Conservation (phyloP, 2,888 invertebrate genomes). For the Mimumesa dahlbomi region DNA sequence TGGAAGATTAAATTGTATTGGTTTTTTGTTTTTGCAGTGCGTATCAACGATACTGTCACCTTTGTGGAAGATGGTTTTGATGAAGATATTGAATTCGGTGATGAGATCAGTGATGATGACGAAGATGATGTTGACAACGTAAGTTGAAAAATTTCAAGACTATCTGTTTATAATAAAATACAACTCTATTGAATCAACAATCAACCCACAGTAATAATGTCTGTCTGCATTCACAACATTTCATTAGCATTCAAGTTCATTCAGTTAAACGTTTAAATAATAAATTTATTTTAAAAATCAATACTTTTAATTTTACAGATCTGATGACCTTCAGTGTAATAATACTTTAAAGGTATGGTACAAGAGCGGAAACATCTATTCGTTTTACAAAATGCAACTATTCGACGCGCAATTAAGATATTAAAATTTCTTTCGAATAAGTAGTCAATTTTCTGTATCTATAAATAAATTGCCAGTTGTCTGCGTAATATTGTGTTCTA, state of each 20-base stretch:
- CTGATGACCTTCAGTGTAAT: constrained; percentile 67
- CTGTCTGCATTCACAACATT: too few species aligned
- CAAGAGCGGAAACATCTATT: constrained; percentile 53
- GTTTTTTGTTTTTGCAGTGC: constrained; percentile 82
- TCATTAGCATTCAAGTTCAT: not conserved
- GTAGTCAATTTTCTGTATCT: constrained; percentile 70
- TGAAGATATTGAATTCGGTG: constrained; percentile 98
- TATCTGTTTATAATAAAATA: too few species aligned
- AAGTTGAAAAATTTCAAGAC: constrained; percentile 57
- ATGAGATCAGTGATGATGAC: constrained; percentile 95
- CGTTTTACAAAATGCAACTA: constrained; percentile 58
- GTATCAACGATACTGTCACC: constrained; percentile 97
- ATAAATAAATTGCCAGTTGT: constrained; percentile 73
- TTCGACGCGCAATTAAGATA: constrained; percentile 45
- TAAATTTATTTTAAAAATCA: not conserved
- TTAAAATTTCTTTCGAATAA: constrained; percentile 60
- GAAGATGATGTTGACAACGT: constrained; percentile 85
- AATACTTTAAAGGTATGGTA: constrained; percentile 56
- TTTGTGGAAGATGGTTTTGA: constrained; percentile 97
- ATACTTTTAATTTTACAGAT: constrained; percentile 62
- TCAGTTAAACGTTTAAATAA: not conserved
- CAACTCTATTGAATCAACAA: too few species aligned
- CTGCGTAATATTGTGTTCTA: constrained; percentile 64
- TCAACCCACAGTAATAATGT: too few species aligned
- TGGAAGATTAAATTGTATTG: not conserved